Evolutionary conservation across 92 coral and sea anemone species (phyloP), one percentile per base, ranked within the genome.

Genomic region (Chrysogorgia sp.): DNA sequence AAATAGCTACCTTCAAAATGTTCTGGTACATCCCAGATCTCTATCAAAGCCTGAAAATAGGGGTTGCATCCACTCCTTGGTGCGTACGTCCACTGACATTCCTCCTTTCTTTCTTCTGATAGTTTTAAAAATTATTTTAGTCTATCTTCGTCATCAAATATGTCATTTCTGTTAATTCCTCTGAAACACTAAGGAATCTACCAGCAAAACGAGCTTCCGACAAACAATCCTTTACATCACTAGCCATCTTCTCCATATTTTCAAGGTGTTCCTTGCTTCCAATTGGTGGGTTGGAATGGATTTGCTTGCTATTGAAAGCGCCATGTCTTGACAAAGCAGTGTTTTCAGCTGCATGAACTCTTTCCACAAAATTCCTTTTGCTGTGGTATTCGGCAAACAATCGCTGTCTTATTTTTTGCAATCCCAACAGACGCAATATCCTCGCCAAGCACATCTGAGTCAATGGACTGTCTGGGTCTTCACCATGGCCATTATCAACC

Each of bases 291-390:
- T 40, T 32, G 23, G 40, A 47, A 41, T 68, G 84, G 0, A 76
- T 40, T 53, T 52, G 30, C 40, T 83, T 83, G 55, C 76, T 67
- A 71, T 80, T 77, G 31, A 88, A 88, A 29, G 84, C 85, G 12
- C 88, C 88, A 23, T 87, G 91, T 0, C 88, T 34, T 0, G 88
- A 86, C 8, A 89, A 31, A 34, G 85, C 92, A 47, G 28, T 33
- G 35, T 88, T 88, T 40, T 81, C 90, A 1, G 82, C 52, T 3
- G 88, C 90, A 71, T 87, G 91, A 28, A 83, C 88, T 9, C 85
- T 57, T 37, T 87, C 85, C 0, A 83, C 85, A 74, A 88, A 88
- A 43, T 88, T 88, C 83, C 88, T n/a, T n/a, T n/a, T n/a, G n/a
- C n/a, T n/a, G n/a, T n/a, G n/a, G n/a, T n/a, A n/a, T n/a, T n/a